Base-by-base conservation (phyloP, 2,797 vertebrate species). In the Tympanoctomys barrerae region DNA sequence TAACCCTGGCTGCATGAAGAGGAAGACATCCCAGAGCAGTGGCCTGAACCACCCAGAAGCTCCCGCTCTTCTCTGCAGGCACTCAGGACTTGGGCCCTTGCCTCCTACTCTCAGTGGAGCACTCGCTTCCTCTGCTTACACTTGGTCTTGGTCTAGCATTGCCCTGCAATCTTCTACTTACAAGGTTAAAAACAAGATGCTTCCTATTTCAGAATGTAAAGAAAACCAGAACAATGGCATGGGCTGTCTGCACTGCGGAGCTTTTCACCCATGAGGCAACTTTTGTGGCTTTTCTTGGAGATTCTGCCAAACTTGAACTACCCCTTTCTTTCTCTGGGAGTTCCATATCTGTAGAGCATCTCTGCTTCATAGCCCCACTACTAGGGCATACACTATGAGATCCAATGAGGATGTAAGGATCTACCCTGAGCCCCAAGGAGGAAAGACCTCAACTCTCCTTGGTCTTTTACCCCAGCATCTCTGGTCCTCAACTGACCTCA, bases 121-220 rank as follows among this genome's bases (percentile, higher is more conserved):
- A 28, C n/a, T 46, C 26, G 12, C 21, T 22, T 61, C 31, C 18
- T 81, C 89, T 24, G 36, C 42, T 22, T 46, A 14, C 0, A 3
- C 26, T 12, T 91, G 49, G 33, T 87, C 71, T 89, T 46, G 77
- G 70, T 54, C 68, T 5, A 28, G 42, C 33, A 36, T 54, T 86
- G 54, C 64, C 31, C 42, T 39, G 66, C 2, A n/a, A 24, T 90
- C 85, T 78, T 73, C 83, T 68, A 61, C 71, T 49, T 90, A 52
- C 33, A 54, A 73, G 64, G 52, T 91, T 95, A 89, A 89, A 61
- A 61, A 61, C 9, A 61, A 61, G 64, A 59, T 94, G 75, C 14
- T 92, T 18, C 24, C 11, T 59, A 62, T 54, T 96, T 57, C 28
- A 54, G 11, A 21, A n/a, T 33, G 52, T 46, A 66, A 70, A 82